phyloP scores from a whole-genome alignment of 1,140 invertebrate genomes.

The Brachionus rubens region DNA sequence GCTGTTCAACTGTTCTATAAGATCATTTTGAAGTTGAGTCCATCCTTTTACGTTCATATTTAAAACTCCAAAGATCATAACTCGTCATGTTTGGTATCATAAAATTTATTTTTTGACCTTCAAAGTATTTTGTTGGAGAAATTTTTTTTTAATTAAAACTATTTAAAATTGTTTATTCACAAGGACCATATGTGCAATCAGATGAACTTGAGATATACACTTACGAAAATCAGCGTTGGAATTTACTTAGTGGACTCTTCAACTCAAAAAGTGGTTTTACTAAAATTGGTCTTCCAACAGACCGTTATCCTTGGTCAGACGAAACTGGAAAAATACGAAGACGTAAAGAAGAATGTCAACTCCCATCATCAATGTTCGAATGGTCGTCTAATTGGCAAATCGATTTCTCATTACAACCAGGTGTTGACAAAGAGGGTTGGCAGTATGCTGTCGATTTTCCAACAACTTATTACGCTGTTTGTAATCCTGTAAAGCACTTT shows the following conservation, averaged over 20 bases:
- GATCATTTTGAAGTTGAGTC: no score
- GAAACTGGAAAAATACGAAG: conserved; percentile 26
- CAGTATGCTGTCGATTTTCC: conserved; percentile 43
- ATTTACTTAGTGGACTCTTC: background rate
- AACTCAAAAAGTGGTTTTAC: conserved; percentile 22
- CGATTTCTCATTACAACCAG: conserved; percentile 5
- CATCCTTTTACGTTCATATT: no score
- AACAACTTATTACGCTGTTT: background rate
- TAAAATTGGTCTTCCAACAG: conserved; percentile 8
- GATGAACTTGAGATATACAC: conserved; percentile 40
- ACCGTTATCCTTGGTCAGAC: conserved; percentile 28
- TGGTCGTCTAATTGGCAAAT: conserved; percentile 28
- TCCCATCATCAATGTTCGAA: conserved; percentile 15
- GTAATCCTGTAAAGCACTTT: conserved; percentile 21
- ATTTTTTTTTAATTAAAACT: background rate
- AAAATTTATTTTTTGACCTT: no score
- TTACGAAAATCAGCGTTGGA: conserved; percentile 44
- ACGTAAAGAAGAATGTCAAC: conserved; percentile 9
- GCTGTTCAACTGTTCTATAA: no score
- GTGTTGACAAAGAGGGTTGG: conserved; percentile 32
- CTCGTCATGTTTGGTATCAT: no score
- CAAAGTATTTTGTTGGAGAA: background rate
- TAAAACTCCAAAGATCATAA: no score
- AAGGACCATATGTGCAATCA: background rate
- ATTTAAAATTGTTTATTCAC: background rate